Evolutionary conservation across 2,113 vertebrate species (phyloP).

Genomic region (Rhinolophus sinicus): DNA sequence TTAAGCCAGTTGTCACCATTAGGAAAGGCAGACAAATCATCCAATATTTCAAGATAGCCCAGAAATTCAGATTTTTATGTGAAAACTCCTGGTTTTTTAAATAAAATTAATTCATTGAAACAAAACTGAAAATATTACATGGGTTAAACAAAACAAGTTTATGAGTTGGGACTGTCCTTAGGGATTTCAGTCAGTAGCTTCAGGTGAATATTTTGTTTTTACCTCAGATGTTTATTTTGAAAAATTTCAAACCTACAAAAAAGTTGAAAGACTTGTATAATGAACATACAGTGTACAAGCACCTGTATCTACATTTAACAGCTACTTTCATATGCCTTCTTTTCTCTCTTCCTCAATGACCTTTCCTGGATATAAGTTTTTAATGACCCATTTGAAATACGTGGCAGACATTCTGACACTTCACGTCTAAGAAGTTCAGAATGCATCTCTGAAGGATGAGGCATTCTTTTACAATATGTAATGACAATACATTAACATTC

Average conservation of each 20-base stretch:
- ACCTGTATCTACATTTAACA: background rate
- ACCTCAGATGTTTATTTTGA: background rate
- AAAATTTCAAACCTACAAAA: background rate
- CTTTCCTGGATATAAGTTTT: background rate
- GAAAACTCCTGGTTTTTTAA: slow-evolving; percentile 10
- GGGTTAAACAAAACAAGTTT: background rate
- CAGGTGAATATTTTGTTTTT: background rate
- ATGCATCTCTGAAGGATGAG: background rate
- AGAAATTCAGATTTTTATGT: background rate
- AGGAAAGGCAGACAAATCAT: background rate
- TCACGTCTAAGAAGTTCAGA: background rate
- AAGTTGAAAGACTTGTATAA: background rate
- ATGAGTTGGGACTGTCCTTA: background rate
- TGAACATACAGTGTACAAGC: background rate
- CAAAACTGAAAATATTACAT: background rate
- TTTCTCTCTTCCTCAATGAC: background rate
- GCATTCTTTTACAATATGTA: background rate
- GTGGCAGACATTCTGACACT: background rate
- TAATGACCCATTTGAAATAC: background rate
- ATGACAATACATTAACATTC: background rate
- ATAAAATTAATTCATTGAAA: background rate
- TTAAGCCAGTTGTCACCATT: background rate
- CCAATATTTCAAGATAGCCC: background rate
- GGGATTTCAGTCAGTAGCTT: background rate
- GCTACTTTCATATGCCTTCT: background rate